Percentiles rank a stretch among this genome's conserved stretches.
Evolutionary conservation across 2,113 vertebrate species (phyloP).

Genomic region (Myiagra hebetior): DNA sequence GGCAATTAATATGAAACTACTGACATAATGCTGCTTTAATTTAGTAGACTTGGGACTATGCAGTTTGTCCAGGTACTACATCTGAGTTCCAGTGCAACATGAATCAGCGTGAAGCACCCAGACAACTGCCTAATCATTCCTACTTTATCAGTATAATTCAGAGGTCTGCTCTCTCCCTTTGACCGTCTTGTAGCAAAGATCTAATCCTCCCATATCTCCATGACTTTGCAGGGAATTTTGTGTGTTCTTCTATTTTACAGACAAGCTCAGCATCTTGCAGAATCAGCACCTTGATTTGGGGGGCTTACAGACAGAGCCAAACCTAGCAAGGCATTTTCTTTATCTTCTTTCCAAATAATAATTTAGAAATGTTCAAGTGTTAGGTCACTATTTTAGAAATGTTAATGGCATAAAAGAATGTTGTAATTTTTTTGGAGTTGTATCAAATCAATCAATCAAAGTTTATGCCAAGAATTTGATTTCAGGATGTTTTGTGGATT

Average conservation of each 20-base stretch:
- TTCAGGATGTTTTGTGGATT: constrained; percentile 30
- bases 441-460: background rate
- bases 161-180: background rate
- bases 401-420: background rate
- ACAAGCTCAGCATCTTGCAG: background rate
- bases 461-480: background rate
- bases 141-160: background rate
- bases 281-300: background rate
- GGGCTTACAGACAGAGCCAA: background rate
- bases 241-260: background rate
- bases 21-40: background rate
- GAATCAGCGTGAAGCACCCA: background rate
- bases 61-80: fast-evolving
- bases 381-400: background rate
- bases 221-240: background rate
- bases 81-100: background rate
- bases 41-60: background rate
- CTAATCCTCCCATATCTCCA: background rate
- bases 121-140: background rate
- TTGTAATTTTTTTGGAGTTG: background rate
- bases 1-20: background rate
- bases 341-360: background rate
- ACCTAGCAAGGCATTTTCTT: background rate
- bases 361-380: background rate
- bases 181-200: background rate